A percentile compares a stretch with the other conserved stretches of the same genome.
Evolutionary conservation across 2,113 vertebrate species (phyloP).

Genomic region (Brienomyrus brachyistius): DNA sequence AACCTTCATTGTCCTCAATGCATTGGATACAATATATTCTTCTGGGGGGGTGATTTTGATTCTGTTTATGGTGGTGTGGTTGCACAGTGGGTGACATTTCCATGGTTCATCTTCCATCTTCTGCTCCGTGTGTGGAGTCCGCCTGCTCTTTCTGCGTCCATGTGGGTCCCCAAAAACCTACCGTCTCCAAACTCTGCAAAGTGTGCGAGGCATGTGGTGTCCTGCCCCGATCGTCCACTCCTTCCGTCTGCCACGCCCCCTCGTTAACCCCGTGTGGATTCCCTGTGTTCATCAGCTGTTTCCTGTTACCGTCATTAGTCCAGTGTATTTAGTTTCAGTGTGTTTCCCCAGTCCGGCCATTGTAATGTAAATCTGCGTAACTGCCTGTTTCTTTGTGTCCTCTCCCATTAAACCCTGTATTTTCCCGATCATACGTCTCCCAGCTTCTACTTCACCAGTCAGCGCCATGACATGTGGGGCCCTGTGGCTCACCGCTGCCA

Average conservation of each 20-base stretch:
- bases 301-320: too few relatives aligned
- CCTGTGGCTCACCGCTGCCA: background rate
- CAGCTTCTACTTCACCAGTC: too few relatives aligned
- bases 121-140: background rate
- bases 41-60: background rate
- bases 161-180: background rate
- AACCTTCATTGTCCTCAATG: background rate
- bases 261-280: too few relatives aligned
- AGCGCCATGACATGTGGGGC: background rate
- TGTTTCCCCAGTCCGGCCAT: too few relatives aligned
- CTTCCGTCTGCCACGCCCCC: too few relatives aligned
- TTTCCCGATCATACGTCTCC: too few relatives aligned
- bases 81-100: background rate
- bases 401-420: too few relatives aligned
- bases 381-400: too few relatives aligned
- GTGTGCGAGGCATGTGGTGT: background rate
- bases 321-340: too few relatives aligned
- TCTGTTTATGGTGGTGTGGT: background rate
- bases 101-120: background rate
- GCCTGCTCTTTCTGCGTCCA: background rate
- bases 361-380: too few relatives aligned
- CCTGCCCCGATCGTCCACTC: too few relatives aligned
- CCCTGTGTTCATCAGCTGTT: too few relatives aligned
- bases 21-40: background rate
- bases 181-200: background rate